These are phyloP conservation scores for Incurvaria masculella DNA, from an alignment of 2,888 invertebrate genomes.

Conservation along the genomic window DNA sequence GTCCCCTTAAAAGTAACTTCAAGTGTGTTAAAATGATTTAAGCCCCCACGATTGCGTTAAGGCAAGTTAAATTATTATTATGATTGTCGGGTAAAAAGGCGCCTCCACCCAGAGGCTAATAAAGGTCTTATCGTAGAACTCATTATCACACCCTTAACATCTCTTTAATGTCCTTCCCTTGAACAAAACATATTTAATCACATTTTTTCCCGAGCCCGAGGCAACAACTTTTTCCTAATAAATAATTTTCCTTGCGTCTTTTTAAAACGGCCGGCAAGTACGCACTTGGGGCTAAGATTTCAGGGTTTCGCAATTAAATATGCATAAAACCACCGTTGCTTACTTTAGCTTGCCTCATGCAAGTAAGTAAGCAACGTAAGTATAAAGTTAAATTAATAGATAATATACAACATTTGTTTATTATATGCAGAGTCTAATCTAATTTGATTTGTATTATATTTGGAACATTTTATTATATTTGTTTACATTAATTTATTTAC, in stretches of 20 bases:
- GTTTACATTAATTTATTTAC: too few relatives aligned
- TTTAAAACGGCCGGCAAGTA: neutral
- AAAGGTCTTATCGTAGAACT: conserved; percentile 56
- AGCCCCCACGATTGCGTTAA: conserved; percentile 48
- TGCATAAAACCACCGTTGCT: too few relatives aligned
- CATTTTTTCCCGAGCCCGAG: conserved; percentile 38
- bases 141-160: conserved; percentile 60
- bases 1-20: neutral
- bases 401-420: too few relatives aligned
- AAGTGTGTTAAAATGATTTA: conserved; percentile 56
- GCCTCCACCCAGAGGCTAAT: conserved; percentile 35
- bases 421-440: too few relatives aligned
- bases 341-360: too few relatives aligned
- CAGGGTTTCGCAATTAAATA: neutral
- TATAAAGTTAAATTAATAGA: too few relatives aligned
- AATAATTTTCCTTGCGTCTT: neutral
- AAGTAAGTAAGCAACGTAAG: too few relatives aligned
- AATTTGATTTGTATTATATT: too few relatives aligned
- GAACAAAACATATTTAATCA: conserved; percentile 61
- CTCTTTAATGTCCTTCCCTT: conserved; percentile 57
- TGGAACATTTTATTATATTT: too few relatives aligned
- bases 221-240: conserved; percentile 32
- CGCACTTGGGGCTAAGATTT: neutral
- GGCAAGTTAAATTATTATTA: conserved; percentile 29
- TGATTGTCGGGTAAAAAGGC: conserved; percentile 35